Base-by-base conservation (phyloP, 2,797 vertebrate species). In the Ciconia nigra region DNA sequence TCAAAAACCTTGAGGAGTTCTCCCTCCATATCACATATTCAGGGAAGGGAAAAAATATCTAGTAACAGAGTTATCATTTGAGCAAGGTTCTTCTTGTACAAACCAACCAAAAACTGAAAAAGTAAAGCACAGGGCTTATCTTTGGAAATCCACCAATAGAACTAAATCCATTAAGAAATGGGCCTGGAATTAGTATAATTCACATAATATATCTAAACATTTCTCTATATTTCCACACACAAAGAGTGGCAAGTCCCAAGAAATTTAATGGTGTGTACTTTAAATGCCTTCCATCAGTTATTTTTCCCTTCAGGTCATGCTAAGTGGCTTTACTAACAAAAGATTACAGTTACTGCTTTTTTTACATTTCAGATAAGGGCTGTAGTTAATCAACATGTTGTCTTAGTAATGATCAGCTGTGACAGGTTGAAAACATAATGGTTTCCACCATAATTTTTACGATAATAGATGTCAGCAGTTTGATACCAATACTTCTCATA, bases 291-390 rank as follows among this genome's bases (percentile, higher is more conserved):
- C 9, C 16, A 37, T 91, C 86, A 72, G 13, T 41, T 80, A 69
- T 65, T 87, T 94, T 85, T 47, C 46, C 77, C 19, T 76, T 89
- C 41, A 78, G n/a, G 8, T 89, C 14, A 3, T 66, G 22, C 13
- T 83, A 70, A 85, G 28, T 51, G n/a, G n/a, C 25, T 92, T 95
- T 91, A 70, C 13, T 76, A 95, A 86, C 35, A 91, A 86, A 92
- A 79, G 5, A 81, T 71, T 59, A 63, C 7, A 72, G 37, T 74
- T n/a, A 76, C 17, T 83, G 61, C 6, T 5, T 18, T 66, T 90
- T 88, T 92, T 69, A 61, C 11, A 35, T 62, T 77, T 95, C 71
- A 92, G 41, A 77, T 92, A 90, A 86, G 62, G 17, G 18, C 22
- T 51, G 5, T 84, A 59, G 63, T 31, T 96, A 90, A 90, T 71